Evolutionary conservation across 2,797 vertebrate species (phyloP).

Genomic region (Notamacropus eugenii): DNA sequence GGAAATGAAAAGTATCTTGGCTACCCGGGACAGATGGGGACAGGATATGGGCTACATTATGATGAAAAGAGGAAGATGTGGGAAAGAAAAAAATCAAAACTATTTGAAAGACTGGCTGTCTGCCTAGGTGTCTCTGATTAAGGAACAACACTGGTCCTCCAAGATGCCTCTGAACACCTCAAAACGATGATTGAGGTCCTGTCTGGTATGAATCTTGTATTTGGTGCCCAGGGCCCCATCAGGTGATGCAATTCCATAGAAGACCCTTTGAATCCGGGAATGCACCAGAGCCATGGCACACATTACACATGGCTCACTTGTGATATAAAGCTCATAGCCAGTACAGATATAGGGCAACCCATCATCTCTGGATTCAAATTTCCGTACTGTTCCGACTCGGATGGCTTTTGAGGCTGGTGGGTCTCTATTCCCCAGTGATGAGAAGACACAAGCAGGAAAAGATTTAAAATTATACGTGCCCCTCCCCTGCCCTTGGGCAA

Average conservation of each 20-base stretch:
- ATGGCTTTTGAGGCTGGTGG: accelerated
- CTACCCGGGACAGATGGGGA: neutral
- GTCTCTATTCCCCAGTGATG: neutral
- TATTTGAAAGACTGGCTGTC: neutral
- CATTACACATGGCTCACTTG: conserved; percentile 93
- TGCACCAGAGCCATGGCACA: conserved; percentile 94
- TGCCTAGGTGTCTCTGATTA: conserved; percentile 46
- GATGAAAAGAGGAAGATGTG: neutral
- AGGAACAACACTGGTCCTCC: conserved; percentile 84
- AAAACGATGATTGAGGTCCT: conserved; percentile 92
- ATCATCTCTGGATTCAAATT: neutral
- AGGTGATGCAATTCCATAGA: conserved; percentile 86
- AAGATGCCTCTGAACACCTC: conserved; percentile 90
- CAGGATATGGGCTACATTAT: no score
- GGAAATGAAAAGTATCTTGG: neutral
- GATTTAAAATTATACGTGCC: conserved; percentile 84
- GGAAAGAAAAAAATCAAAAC: neutral
- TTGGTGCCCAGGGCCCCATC: conserved; percentile 90
- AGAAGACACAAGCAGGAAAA: conserved; percentile 82
- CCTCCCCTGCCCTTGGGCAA: conserved; percentile 89
- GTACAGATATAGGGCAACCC: conserved; percentile 91
- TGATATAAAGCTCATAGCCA: conserved; percentile 92
- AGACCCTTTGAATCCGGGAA: conserved; percentile 90
- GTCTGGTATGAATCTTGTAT: conserved; percentile 89
- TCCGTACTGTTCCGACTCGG: neutral